These are phyloP conservation scores for Chaitophorus viminalis DNA, from an alignment of 2,888 invertebrate genomes.

Conservation along the genomic window DNA sequence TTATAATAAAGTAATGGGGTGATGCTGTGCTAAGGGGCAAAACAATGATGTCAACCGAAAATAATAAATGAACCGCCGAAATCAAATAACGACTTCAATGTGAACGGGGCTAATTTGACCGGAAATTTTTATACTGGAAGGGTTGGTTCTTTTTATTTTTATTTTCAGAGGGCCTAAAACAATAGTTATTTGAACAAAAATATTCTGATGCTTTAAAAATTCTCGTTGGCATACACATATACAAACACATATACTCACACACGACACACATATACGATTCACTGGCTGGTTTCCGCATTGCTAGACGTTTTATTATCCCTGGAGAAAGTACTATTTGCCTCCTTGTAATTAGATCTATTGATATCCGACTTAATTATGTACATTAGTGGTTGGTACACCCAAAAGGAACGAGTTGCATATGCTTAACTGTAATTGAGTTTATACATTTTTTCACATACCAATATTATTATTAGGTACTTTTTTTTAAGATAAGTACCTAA, in stretches of 20 bases:
- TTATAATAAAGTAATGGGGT: slow-evolving; percentile 45
- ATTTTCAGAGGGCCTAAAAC: slow-evolving; percentile 49
- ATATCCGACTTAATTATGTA: slow-evolving; percentile 48
- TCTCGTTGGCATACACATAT: slow-evolving; percentile 18
- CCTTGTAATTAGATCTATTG: slow-evolving; percentile 50
- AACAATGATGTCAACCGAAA: slow-evolving; percentile 55
- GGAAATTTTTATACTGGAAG: slow-evolving; percentile 38
- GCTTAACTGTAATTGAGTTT: background rate
- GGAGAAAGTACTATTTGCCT: slow-evolving; percentile 42
- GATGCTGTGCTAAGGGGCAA: slow-evolving; percentile 50
- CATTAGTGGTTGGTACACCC: background rate
- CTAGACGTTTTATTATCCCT: slow-evolving; percentile 52
- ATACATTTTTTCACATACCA: slow-evolving; percentile 14
- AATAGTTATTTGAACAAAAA: slow-evolving; percentile 41
- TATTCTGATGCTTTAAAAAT: slow-evolving; percentile 40
- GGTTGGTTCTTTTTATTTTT: slow-evolving; percentile 28
- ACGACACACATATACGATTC: slow-evolving; percentile 14
- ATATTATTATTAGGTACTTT: slow-evolving; percentile 12
- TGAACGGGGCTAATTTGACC: slow-evolving; percentile 60
- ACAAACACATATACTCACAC: background rate
- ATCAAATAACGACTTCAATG: slow-evolving; percentile 34
- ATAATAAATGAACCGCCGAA: slow-evolving; percentile 56
- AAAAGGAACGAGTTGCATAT: background rate
- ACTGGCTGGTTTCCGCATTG: slow-evolving; percentile 57
- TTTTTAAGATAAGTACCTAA: background rate